phyloP scores from a whole-genome alignment of 1,140 invertebrate genomes.

The Aethina tumida region DNA sequence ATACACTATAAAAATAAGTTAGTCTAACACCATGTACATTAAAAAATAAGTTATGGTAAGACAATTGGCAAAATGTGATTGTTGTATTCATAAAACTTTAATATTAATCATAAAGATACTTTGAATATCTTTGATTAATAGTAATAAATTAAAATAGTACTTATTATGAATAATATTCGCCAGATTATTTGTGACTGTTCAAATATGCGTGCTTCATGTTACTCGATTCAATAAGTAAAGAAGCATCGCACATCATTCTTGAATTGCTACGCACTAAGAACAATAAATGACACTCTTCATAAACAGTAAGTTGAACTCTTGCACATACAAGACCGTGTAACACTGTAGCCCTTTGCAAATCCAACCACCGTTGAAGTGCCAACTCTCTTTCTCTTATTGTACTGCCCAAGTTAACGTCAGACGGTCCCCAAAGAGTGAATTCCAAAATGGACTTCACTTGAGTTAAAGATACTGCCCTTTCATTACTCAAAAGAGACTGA shows the following conservation, averaged over 20 bases:
- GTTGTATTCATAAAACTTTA: no score
- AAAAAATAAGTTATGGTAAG: no score
- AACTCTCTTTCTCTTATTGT: constrained; percentile 56
- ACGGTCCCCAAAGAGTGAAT: constrained; percentile 76
- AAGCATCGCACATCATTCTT: constrained; percentile 68
- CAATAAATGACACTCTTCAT: constrained; percentile 68
- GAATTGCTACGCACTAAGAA: constrained; percentile 72
- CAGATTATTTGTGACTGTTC: constrained; percentile 3
- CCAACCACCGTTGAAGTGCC: constrained; percentile 69
- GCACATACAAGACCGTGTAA: constrained; percentile 66
- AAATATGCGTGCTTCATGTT: constrained; percentile 18
- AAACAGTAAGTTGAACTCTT: constrained; percentile 59
- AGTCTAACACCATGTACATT: no score
- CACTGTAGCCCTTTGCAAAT: constrained; percentile 70
- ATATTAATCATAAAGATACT: no score
- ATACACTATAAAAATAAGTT: no score
- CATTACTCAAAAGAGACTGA: constrained; percentile 56
- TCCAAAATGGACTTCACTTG: constrained; percentile 68
- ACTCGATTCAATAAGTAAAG: constrained; percentile 47
- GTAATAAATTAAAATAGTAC: no score
- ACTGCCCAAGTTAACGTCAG: constrained; percentile 56
- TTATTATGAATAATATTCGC: no score
- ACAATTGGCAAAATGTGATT: no score
- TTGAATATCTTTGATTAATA: no score
- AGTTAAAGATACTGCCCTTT: constrained; percentile 58